Base-by-base conservation (phyloP, 2,113 vertebrate genomes). In the Istiophorus platypterus region DNA sequence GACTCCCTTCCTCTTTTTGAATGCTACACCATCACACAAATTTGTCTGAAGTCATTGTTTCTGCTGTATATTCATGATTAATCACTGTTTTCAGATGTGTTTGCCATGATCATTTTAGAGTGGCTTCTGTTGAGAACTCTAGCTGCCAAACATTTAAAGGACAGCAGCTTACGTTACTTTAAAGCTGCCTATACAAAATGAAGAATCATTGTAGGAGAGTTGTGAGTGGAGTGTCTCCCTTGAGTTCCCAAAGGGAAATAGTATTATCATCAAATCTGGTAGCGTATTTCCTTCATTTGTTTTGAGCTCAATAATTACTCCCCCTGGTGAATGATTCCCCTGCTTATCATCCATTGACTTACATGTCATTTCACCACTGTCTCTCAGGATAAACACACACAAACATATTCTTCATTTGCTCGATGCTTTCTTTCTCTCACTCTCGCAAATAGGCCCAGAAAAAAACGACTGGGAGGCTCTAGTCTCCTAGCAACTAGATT, bases 281-380 rank as follows among this genome's bases (percentile, higher is more conserved):
- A 54, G 67, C 80, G 77, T 67, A 76, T 93, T 93, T 92, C 89
- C 92, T 83, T 91, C 72, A 78, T 93, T 92, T 93, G 93, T 92
- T 92, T 88, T 89, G 74, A 82, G 77, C 78, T 72, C 45, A 72
- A 26, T 93, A 93, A 95, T 93, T 92, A 93, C 86, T 94, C 93
- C 89, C 92, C 34, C 66, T 15, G 90, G 86, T 87, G 88, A 86
- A 20, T 7, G 8, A 86, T 82, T 84, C 89, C 86, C 87, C 17
- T 47, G 88, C 82, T 91, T 56, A 83, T 87, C 85, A 82, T 62
- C 69, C 56, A 57, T 65, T 56, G 74, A 84, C 73, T 73, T 78
- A 27, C 59, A 45, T 66, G 70, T 11, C 71, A 63, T 78, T 91
- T 90, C 61, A 72, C 54, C 10, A 8, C 45, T 7, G 59, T 85